Conservation (phyloP, 2,113 vertebrate genomes). For the Balaeniceps rex region DNA sequence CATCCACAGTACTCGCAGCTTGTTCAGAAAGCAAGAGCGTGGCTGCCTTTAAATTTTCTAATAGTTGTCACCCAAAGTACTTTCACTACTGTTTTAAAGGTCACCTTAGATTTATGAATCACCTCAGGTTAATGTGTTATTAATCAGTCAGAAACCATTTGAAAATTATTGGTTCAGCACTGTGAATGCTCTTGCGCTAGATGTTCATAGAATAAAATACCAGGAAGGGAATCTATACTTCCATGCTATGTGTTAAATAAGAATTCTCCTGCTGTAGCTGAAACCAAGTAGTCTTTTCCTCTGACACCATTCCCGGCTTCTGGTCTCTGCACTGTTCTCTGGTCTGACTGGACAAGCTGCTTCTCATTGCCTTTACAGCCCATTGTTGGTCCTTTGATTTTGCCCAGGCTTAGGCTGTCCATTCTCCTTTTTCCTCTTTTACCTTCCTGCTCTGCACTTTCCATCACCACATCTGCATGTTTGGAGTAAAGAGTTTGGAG, state of each 20-base stretch:
- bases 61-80: neutral
- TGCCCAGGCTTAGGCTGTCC: neutral
- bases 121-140: neutral
- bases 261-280: neutral
- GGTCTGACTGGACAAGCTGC: neutral
- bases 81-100: neutral
- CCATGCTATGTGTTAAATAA: neutral
- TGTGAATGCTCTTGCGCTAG: neutral
- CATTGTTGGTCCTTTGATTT: neutral
- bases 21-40: neutral
- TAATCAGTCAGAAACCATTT: neutral
- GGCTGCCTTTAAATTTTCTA: neutral
- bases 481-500: neutral
- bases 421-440: neutral
- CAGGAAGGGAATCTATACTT: neutral
- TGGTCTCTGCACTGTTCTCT: neutral
- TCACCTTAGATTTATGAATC: neutral
- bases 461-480: neutral
- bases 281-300: neutral
- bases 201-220: neutral
- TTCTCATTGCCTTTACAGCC: neutral
- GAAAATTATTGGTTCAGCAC: neutral
- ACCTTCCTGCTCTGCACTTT: neutral
- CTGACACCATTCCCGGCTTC: neutral
- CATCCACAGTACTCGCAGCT: neutral